Conservation (phyloP, 2,888 invertebrate genomes). For the Protodeltote pygarga region DNA sequence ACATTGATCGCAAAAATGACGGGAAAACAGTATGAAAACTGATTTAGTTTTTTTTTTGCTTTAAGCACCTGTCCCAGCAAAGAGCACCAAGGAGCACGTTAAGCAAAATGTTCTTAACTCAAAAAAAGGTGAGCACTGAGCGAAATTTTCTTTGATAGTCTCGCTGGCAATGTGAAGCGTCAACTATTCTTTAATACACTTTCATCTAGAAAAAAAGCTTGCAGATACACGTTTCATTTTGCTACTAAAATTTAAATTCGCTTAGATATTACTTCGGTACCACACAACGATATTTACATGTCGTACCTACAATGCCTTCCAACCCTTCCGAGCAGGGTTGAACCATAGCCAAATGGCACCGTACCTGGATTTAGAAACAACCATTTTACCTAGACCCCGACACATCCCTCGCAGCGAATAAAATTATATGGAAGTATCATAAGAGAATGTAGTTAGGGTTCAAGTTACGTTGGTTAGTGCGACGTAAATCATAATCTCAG, state of each 20-base stretch:
- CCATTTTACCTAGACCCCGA: conserved; percentile 51
- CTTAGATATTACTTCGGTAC: conserved; percentile 3
- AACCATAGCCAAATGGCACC: conserved; percentile 71
- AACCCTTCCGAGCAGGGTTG: conserved; percentile 55
- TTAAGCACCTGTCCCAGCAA: too few species aligned
- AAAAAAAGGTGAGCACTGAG: too few species aligned
- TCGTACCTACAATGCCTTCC: conserved; percentile 36
- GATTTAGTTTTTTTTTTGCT: too few species aligned
- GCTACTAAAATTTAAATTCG: not conserved
- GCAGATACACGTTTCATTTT: too few species aligned
- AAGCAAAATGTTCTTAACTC: too few species aligned
- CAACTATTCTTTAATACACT: too few species aligned
- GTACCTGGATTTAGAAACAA: conserved; percentile 61
- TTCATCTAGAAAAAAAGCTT: too few species aligned
- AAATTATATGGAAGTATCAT: conserved; percentile 4
- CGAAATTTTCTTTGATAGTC: too few species aligned
- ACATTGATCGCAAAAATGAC: too few species aligned
- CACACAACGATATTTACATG: conserved; percentile 45
- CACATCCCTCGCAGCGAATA: conserved; percentile 6
- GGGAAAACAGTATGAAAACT: too few species aligned
- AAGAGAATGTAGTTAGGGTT: conserved; percentile 9
- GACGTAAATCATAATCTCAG: conserved; percentile 60
- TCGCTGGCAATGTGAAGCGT: too few species aligned
- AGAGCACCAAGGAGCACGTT: too few species aligned
- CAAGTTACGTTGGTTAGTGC: conserved; percentile 37